Conservation (phyloP, 1,140 invertebrate species). For the Sarcophaga bullata region DNA sequence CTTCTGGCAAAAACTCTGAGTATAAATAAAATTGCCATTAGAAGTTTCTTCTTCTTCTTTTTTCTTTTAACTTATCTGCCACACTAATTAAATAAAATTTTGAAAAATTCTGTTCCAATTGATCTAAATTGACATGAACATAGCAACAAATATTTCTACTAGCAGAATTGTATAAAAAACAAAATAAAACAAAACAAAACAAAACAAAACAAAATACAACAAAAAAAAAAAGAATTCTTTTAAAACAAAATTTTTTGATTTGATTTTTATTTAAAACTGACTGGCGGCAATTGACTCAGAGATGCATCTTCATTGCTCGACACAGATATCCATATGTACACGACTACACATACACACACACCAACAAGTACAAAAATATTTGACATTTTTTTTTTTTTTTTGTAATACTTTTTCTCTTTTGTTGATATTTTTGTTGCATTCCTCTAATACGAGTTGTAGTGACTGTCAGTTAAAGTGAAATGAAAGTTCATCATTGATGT, state of each 20-base stretch:
- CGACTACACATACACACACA: background rate
- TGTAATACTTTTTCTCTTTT: background rate
- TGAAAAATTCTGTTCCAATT: too few species aligned
- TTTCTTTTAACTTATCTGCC: too few species aligned
- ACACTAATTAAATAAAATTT: too few species aligned
- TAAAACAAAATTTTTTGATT: background rate
- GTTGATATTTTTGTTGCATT: background rate
- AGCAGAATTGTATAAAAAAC: background rate
- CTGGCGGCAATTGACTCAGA: background rate
- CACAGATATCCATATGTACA: background rate
- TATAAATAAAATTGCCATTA: too few species aligned
- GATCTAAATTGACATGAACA: too few species aligned
- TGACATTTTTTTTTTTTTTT: background rate
- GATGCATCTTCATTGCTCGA: background rate
- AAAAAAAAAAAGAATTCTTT: background rate
- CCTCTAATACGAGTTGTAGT: background rate
- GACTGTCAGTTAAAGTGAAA: conserved; percentile 33
- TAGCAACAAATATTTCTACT: too few species aligned
- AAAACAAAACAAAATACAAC: too few species aligned
- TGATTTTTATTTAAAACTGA: background rate
- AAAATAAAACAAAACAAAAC: background rate
- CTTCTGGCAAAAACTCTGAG: too few species aligned
- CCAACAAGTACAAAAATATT: background rate
- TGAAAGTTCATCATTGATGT: conserved; percentile 37
- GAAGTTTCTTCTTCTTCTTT: too few species aligned